Percentiles rank a stretch among this genome's conserved stretches.
Evolutionary conservation across 92 coral and sea anemone genomes (phyloP).

Genomic region (Virgularia gustaviana): DNA sequence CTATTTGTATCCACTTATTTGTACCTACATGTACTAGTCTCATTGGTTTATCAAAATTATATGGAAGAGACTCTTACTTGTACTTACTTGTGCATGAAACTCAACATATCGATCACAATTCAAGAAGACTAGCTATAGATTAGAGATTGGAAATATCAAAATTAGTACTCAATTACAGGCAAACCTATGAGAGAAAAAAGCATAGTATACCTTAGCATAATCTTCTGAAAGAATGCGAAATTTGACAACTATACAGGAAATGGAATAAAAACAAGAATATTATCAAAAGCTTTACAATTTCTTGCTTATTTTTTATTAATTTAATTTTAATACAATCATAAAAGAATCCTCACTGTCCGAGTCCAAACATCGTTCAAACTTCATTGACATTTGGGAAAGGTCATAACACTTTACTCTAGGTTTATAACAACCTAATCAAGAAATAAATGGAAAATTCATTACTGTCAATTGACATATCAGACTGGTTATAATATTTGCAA

Average conservation of each 20-base stretch:
- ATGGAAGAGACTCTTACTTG: background rate
- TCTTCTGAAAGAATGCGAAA: constrained; percentile 82
- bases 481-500: too few relatives aligned
- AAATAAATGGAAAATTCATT: too few relatives aligned
- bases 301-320: background rate
- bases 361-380: constrained; percentile 94
- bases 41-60: background rate
- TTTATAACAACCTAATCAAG: constrained; percentile 87
- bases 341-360: constrained; percentile 67
- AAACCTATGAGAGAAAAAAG: background rate
- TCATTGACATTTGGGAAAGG: constrained; percentile 87
- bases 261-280: background rate
- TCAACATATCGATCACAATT: constrained; percentile 90
- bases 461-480: too few relatives aligned
- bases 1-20: too few relatives aligned
- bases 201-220: constrained; percentile 72
- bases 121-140: constrained; percentile 77
- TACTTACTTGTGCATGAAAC: constrained; percentile 89
- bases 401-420: constrained; percentile 92
- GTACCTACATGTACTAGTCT: background rate
- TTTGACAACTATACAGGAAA: constrained; percentile 71
- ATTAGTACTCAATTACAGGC: background rate
- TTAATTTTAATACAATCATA: too few relatives aligned
- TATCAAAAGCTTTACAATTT: background rate
- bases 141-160: too few relatives aligned